Percentiles rank a stretch among this genome's conserved stretches.
phyloP scores from a whole-genome alignment of 2,113 vertebrate species.

The Aplodontia rufa region DNA sequence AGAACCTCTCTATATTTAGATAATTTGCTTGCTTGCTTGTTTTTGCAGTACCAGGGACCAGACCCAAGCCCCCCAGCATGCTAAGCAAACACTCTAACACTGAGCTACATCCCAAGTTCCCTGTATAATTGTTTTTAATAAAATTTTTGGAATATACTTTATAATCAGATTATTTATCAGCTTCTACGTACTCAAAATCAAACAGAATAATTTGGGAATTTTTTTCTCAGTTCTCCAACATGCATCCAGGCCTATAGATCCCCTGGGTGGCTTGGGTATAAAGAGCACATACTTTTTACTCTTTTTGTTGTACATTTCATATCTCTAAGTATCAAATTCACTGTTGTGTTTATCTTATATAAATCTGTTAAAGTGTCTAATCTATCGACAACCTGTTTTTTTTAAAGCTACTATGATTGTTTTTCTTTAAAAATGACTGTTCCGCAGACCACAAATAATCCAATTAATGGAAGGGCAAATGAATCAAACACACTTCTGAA shows the following conservation, averaged over 20 bases:
- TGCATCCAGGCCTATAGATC: accelerated
- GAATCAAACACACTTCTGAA: too few species aligned
- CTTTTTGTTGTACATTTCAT: not conserved
- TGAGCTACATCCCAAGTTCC: too few species aligned
- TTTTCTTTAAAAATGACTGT: not conserved
- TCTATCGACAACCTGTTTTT: not conserved
- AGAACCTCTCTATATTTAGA: too few species aligned
- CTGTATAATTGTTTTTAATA: not conserved
- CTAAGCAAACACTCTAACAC: too few species aligned
- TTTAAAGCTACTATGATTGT: not conserved
- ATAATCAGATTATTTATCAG: not conserved
- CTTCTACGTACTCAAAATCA: not conserved
- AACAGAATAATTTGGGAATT: accelerated
- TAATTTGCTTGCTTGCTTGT: too few species aligned
- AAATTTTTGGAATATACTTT: not conserved
- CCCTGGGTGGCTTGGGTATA: too few species aligned
- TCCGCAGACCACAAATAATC: too few species aligned
- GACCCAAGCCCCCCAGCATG: too few species aligned
- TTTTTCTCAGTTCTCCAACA: accelerated
- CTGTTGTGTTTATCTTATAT: not conserved
- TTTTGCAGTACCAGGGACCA: too few species aligned
- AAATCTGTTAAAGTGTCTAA: not conserved
- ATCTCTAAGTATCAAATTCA: not conserved
- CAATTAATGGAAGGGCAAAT: too few species aligned
- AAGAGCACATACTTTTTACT: not conserved